Conservation (phyloP, 2,797 vertebrate genomes). For the Oophaga sylvatica region DNA sequence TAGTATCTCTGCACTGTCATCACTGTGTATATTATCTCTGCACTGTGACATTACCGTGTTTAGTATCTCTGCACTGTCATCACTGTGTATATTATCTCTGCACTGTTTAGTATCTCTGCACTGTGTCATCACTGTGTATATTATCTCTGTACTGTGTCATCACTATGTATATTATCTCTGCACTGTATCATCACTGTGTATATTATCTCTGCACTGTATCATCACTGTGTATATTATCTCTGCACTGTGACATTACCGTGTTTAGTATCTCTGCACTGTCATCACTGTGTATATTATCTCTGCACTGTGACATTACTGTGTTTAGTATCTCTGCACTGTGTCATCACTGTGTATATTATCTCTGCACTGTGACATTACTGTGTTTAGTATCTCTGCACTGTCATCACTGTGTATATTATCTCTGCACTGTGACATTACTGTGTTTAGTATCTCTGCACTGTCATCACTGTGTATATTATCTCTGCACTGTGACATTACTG, state of each 20-base stretch:
- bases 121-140: neutral
- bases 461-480: neutral
- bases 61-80: neutral
- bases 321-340: no score
- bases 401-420: neutral
- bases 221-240: no score
- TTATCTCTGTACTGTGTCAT: neutral
- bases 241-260: no score
- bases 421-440: neutral
- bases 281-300: no score
- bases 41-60: neutral
- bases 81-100: neutral
- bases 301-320: no score
- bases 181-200: no score
- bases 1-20: neutral
- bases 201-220: no score
- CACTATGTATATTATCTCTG: no score
- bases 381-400: neutral
- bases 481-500: neutral
- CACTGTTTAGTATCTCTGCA: no score
- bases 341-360: no score
- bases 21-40: neutral
- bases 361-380: neutral
- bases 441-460: neutral
- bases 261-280: no score